Percentiles rank a stretch among this genome's conserved stretches.
Conservation (phyloP, 2,888 invertebrate species). For the Athripsodes cinereus region DNA sequence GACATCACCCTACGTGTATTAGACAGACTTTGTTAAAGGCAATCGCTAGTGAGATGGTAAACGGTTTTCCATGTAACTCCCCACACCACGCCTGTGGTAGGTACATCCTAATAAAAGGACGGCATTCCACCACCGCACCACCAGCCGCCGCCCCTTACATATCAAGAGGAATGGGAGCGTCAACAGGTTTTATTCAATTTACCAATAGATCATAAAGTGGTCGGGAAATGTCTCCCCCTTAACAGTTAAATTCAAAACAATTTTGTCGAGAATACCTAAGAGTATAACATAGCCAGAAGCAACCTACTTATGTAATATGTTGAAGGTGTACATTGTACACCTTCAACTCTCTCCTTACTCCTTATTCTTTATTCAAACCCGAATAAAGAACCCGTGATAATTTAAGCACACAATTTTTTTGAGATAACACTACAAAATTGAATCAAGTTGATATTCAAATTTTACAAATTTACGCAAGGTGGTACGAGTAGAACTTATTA, state of each 20-base stretch:
- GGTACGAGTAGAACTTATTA: too few relatives aligned
- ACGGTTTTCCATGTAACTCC: constrained; percentile 25
- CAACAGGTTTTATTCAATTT: constrained; percentile 26
- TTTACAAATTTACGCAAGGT: too few relatives aligned
- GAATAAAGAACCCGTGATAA: too few relatives aligned
- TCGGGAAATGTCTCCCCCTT: background rate
- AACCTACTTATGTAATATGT: too few relatives aligned
- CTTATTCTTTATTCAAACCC: too few relatives aligned
- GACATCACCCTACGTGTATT: background rate
- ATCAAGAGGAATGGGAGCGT: constrained; percentile 20
- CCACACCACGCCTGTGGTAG: constrained; percentile 3
- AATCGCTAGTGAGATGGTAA: constrained; percentile 20
- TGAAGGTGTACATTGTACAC: too few relatives aligned
- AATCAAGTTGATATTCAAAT: too few relatives aligned
- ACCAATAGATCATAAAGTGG: constrained; percentile 16
- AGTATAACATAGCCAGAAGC: too few relatives aligned
- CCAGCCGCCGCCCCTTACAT: background rate
- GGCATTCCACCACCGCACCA: constrained; percentile 9
- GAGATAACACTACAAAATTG: too few relatives aligned
- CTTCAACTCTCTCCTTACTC: too few relatives aligned
- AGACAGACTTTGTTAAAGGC: constrained; percentile 1
- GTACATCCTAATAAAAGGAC: constrained; percentile 23
- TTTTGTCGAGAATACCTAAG: background rate
- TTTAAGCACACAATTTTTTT: too few relatives aligned
- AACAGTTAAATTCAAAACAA: background rate